Evolutionary conservation across 2,797 vertebrate genomes (phyloP), one percentile per base, ranked within the genome.

Genomic region (Pseudopleuronectes americanus): DNA sequence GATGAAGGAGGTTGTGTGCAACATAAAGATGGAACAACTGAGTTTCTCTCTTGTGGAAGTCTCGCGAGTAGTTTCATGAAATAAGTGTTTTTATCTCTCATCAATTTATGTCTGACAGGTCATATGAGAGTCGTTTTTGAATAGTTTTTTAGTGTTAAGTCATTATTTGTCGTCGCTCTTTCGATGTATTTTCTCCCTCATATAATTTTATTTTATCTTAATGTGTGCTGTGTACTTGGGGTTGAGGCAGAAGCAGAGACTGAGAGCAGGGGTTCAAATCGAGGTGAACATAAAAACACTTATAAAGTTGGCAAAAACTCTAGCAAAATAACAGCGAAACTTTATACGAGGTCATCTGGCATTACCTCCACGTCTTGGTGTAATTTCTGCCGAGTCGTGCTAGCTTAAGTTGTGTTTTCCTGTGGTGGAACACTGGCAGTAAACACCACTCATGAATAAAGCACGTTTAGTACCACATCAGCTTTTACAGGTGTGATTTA

Each of bases 401-500:
- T 38, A 66, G 71, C 54, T 21, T 68, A 72, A 87, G 61, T 83
- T 62, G 55, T 54, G 70, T 87, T 84, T 85, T 89, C 79, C 80
- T 70, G 72, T 73, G 77, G 62, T 64, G 26, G 67, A 87, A 77
- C 63, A 17, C 64, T 23, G 75, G 84, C 82, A 77, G 74, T 91
- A 92, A 92, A 91, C 88, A 91, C 85, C 79, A 76, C 80, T 83
- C 79, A 73, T 86, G 86, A 89, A 87, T 88, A 81, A 82, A 83
- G 79, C 71, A 89, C 73, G 70, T 88, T 92, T 89, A 89, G 78
- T 52, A 86, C 89, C 86, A 87, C 90, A 90, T 90, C 80, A 87
- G 76, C 77, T 88, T 92, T 92, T 87, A 89, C 85, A 83, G 83
- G 75, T 84, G 84, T 91, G 83, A 93, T 90, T 93, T 92, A 91